Conservation (phyloP, 2,113 vertebrate genomes). For the Vanacampus margaritifer region DNA sequence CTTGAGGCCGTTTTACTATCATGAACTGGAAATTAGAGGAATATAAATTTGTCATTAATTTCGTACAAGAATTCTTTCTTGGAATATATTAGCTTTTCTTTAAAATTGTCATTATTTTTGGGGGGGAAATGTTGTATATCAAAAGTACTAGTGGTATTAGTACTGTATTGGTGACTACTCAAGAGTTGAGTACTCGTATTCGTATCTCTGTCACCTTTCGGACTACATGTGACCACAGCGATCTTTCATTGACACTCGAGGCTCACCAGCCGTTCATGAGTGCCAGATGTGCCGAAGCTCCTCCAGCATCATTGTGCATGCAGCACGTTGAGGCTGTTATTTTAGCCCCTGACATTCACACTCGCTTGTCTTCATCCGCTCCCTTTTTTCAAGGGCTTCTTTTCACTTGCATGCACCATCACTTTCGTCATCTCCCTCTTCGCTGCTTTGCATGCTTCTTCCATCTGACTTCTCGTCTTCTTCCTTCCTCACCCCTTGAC, state of each 20-base stretch:
- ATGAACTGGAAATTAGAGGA: too few species aligned
- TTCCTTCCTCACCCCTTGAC: slow-evolving; percentile 2
- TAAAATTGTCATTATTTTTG: too few species aligned
- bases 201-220: slow-evolving; percentile 6
- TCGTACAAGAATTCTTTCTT: too few species aligned
- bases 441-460: not conserved
- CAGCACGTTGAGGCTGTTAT: not conserved
- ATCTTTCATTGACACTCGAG: too few species aligned
- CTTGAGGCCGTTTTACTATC: too few species aligned
- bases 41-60: too few species aligned
- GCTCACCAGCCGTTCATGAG: slow-evolving; percentile 23
- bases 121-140: too few species aligned
- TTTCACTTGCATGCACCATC: slow-evolving; percentile 1
- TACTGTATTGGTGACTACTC: too few species aligned
- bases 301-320: slow-evolving; percentile 2
- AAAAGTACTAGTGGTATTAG: too few species aligned
- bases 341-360: slow-evolving; percentile 21
- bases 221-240: slow-evolving; percentile 9
- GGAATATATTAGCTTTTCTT: too few species aligned
- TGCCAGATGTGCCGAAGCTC: slow-evolving; percentile 27
- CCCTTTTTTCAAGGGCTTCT: not conserved
- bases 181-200: too few species aligned
- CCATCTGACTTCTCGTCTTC: not conserved
- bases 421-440: slow-evolving; percentile 1
- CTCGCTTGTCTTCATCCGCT: slow-evolving; percentile 9